Evolutionary conservation across 2,888 invertebrate genomes (phyloP).

Genomic region (Ptychoptera contaminata): DNA sequence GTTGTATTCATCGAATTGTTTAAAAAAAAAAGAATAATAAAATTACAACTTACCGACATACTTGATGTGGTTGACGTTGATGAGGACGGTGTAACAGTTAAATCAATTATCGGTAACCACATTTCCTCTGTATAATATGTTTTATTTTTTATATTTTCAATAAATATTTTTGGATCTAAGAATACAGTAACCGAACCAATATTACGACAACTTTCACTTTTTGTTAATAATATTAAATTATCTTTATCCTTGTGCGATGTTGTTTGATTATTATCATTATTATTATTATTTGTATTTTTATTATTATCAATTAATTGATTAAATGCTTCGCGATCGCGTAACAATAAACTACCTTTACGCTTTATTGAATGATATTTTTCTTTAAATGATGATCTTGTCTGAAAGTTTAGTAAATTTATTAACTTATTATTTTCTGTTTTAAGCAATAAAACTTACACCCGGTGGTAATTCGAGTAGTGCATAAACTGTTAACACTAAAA

Average conservation of each 20-base stretch:
- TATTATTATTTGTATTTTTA: not conserved
- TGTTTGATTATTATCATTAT: not conserved
- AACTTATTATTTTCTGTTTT: not conserved
- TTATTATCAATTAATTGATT: not conserved
- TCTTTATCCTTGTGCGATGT: slow-evolving; percentile 7
- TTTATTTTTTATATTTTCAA: slow-evolving; percentile 19
- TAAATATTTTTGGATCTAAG: slow-evolving; percentile 27
- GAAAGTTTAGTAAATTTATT: slow-evolving; percentile 1
- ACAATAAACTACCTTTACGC: slow-evolving; percentile 24
- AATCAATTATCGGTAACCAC: slow-evolving; percentile 30
- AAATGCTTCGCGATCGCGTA: slow-evolving; percentile 8
- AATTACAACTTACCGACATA: slow-evolving; percentile 4
- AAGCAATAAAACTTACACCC: slow-evolving; percentile 16
- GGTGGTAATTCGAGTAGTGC: slow-evolving; percentile 28
- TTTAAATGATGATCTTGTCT: slow-evolving; percentile 5
- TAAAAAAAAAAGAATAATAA: not conserved
- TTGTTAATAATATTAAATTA: slow-evolving; percentile 19
- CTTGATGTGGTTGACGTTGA: slow-evolving; percentile 3
- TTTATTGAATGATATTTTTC: slow-evolving; percentile 14
- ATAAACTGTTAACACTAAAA: slow-evolving; percentile 30
- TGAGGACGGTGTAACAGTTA: slow-evolving; percentile 14
- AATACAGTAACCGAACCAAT: slow-evolving; percentile 32
- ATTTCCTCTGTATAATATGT: slow-evolving; percentile 25
- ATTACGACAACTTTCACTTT: slow-evolving; percentile 26
- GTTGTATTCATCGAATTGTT: not conserved